Evolutionary conservation across 2,888 invertebrate species (phyloP), one percentile per base, ranked within the genome.

Genomic region (Rotaria sp.): DNA sequence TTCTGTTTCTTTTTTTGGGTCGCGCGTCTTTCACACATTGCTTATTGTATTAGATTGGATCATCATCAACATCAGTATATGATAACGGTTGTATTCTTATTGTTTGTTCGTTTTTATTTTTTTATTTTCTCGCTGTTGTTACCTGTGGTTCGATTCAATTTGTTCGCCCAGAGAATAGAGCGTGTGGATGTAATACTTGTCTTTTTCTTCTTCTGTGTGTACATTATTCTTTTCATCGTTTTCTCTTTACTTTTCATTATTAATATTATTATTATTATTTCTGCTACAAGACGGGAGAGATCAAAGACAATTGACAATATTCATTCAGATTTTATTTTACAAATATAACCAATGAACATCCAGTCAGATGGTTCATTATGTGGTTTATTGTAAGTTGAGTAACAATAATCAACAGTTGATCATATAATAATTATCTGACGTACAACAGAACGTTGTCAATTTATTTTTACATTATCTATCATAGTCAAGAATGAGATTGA

Each of bases 91-190:
- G 52, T 52, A 52, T 52, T 50, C 50, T 50, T 50, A 50, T 67
- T 67, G 35, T 67, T 67, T 67, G 35, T 67, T 67, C 67, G 15
- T 35, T 67, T 67, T 67, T 35, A 35, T 67, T 35, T 67, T 67
- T 67, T 67, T 67, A 35, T 67, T 67, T 67, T 67, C 35, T 67
- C 67, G 67, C 67, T 67, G 67, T 67, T 67, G 67, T 67, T 67
- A 67, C 67, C 67, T 67, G 67, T 67, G 67, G 67, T 35, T 67
- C 67, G 10, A 55, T 55, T 55, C 55, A 55, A 24, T 55, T 55
- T 55, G 67, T 67, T 67, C 67, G 67, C 67, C 67, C 67, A 67
- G 67, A 67, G 67, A 67, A 67, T 67, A 67, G 67, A 67, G 67
- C 67, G 67, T 67, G 21, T 67, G 67, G 67, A 35, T 67, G 67